phyloP scores from a whole-genome alignment of 2,797 vertebrate genomes.

The Rhadinocentrus ornatus region DNA sequence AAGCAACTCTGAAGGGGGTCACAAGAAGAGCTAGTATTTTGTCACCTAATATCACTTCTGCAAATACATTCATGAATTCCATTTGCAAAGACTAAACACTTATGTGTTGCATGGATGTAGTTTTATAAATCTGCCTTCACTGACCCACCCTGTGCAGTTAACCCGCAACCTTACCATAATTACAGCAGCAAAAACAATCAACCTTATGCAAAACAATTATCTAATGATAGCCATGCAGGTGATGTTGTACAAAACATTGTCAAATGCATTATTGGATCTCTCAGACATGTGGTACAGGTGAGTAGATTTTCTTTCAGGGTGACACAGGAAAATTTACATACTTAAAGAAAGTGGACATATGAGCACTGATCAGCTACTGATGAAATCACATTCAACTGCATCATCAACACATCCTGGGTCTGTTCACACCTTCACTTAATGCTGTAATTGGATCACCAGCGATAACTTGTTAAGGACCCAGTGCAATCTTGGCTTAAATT shows the following conservation, averaged over 20 bases:
- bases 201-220: background rate
- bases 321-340: background rate
- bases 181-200: background rate
- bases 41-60: background rate
- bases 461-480: background rate
- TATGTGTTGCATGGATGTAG: too few species aligned
- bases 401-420: background rate
- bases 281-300: background rate
- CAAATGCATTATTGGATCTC: constrained; percentile 2
- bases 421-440: background rate
- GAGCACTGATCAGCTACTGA: background rate
- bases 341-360: background rate
- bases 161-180: background rate
- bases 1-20: background rate
- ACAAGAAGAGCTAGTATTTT: background rate
- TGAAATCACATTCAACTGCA: background rate
- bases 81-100: background rate
- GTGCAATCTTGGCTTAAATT: background rate
- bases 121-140: too few species aligned
- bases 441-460: background rate
- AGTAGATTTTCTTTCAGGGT: background rate
- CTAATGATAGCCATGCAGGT: background rate
- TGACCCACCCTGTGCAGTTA: too few species aligned
- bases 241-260: background rate
- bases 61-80: background rate